Conservation (phyloP, 30 jellyfish, hydroid and myxozoan species). For the Pelagia noctiluca region DNA sequence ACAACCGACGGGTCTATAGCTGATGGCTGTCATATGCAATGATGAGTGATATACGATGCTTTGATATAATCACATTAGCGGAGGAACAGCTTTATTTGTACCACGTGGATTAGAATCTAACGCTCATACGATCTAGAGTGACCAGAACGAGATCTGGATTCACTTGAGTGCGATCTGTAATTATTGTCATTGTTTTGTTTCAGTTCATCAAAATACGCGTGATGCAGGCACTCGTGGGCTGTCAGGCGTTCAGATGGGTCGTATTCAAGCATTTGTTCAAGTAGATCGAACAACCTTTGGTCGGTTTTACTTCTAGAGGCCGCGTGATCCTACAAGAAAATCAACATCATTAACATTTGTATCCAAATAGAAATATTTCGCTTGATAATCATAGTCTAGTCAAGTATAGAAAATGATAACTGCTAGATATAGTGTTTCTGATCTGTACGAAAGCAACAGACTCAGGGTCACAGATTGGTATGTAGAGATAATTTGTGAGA, state of each 20-base stretch:
- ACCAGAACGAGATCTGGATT: slow-evolving; percentile 22
- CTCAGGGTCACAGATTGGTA: no score
- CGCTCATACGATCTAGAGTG: not conserved
- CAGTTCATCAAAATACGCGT: slow-evolving; percentile 71
- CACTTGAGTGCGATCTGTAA: slow-evolving; percentile 5
- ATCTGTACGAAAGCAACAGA: no score
- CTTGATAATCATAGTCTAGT: not conserved
- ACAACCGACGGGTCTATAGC: no score
- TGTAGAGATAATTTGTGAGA: no score
- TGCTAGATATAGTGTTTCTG: not conserved
- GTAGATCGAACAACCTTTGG: slow-evolving; percentile 64
- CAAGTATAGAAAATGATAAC: not conserved
- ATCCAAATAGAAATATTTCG: not conserved
- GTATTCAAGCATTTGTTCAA: slow-evolving; percentile 68
- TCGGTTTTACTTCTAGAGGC: slow-evolving; percentile 61
- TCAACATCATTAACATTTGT: not conserved
- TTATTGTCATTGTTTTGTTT: slow-evolving; percentile 16
- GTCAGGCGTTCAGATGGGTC: slow-evolving; percentile 81
- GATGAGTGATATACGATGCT: no score
- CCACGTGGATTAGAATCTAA: no score
- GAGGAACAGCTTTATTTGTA: no score
- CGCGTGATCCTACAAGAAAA: slow-evolving; percentile 65
- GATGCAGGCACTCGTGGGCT: slow-evolving; percentile 83
- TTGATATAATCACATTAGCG: no score
- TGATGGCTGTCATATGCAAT: no score